Evolutionary conservation across 2,888 invertebrate genomes (phyloP).

Genomic region (Gibbula magus): DNA sequence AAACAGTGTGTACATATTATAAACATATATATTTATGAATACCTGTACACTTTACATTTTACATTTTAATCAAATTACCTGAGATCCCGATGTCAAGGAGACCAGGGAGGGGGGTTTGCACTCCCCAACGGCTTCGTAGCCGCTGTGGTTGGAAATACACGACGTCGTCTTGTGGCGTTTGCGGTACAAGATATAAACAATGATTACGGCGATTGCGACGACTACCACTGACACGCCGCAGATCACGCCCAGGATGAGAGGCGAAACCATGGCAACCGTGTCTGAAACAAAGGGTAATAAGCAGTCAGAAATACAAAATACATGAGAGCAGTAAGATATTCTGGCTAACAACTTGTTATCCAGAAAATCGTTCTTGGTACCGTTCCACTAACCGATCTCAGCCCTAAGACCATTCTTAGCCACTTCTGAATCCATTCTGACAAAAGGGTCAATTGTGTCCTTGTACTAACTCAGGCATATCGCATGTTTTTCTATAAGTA

Average conservation of each 20-base stretch:
- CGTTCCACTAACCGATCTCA: too few relatives aligned
- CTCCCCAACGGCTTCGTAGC: conserved; percentile 66
- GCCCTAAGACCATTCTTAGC: too few relatives aligned
- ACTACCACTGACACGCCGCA: conserved; percentile 52
- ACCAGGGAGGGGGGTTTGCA: conserved; percentile 63
- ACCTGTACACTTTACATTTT: too few relatives aligned
- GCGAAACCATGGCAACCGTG: conserved; percentile 50
- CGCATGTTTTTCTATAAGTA: too few relatives aligned
- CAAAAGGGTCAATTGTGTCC: too few relatives aligned
- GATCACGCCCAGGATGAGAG: conserved; percentile 52
- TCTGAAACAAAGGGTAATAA: conserved; percentile 6
- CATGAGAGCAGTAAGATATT: too few relatives aligned
- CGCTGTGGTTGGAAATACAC: conserved; percentile 44
- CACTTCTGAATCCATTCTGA: too few relatives aligned
- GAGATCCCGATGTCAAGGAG: conserved; percentile 57
- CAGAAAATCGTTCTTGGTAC: too few relatives aligned
- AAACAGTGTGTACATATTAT: too few relatives aligned
- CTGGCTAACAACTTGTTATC: too few relatives aligned
- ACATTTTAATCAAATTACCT: conserved; percentile 42
- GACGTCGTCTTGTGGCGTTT: conserved; percentile 44
- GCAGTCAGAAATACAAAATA: background rate
- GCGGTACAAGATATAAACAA: conserved; percentile 51
- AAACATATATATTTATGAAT: too few relatives aligned
- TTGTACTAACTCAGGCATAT: too few relatives aligned
- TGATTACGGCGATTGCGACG: conserved; percentile 47